Percentiles rank a stretch among this genome's conserved stretches.
These are phyloP conservation scores for Stenolophus ochropezus DNA, from an alignment of 2,888 invertebrate species.

Conservation along the genomic window DNA sequence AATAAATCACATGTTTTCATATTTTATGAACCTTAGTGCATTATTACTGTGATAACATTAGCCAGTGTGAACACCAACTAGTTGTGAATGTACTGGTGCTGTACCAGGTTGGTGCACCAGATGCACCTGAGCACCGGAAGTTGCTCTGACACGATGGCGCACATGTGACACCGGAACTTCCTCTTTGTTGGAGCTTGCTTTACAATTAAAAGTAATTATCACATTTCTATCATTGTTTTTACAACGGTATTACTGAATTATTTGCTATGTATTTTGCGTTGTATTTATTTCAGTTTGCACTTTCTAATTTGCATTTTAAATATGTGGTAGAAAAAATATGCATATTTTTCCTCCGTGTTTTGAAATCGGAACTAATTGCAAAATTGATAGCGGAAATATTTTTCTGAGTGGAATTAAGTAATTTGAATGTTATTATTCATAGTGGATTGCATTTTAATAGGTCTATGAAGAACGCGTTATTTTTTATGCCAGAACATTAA, in stretches of 20 bases:
- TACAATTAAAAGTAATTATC: constrained; percentile 9
- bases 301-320: constrained; percentile 6
- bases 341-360: neutral
- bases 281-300: constrained; percentile 6
- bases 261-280: neutral
- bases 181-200: neutral
- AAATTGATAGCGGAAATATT: neutral
- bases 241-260: neutral
- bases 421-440: neutral
- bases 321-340: neutral
- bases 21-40: too few species aligned
- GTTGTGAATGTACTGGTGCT: neutral
- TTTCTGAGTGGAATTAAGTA: neutral
- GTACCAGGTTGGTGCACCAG: neutral
- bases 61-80: neutral
- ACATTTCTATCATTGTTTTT: neutral
- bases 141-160: neutral
- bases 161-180: constrained; percentile 29
- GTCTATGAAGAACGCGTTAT: neutral
- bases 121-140: constrained; percentile 18
- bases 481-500: neutral
- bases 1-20: too few species aligned
- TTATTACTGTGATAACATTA: too few species aligned
- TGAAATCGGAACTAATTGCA: constrained; percentile 14
- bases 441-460: neutral